phyloP scores from a whole-genome alignment of 1,140 invertebrate species.

The Ephestia elutella region DNA sequence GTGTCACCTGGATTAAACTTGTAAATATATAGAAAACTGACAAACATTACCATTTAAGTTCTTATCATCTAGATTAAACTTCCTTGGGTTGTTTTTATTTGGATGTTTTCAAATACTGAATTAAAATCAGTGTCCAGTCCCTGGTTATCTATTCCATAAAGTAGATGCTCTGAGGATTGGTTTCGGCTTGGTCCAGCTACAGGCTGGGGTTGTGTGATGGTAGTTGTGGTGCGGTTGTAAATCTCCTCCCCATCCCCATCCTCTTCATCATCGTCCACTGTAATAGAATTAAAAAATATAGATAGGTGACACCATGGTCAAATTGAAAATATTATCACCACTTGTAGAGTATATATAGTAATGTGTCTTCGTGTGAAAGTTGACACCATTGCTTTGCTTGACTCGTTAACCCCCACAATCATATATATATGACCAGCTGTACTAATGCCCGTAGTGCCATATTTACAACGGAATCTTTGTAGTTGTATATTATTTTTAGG shows the following conservation, averaged over 20 bases:
- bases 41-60: background rate
- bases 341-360: too few relatives aligned
- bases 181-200: slow-evolving; percentile 62
- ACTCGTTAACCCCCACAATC: too few relatives aligned
- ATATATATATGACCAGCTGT: too few relatives aligned
- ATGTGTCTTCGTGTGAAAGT: too few relatives aligned
- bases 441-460: too few relatives aligned
- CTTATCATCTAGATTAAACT: slow-evolving; percentile 49
- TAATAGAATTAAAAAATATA: slow-evolving; percentile 19
- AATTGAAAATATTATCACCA: too few relatives aligned
- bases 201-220: slow-evolving; percentile 49
- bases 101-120: slow-evolving; percentile 72
- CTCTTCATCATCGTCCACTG: slow-evolving; percentile 66
- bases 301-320: too few relatives aligned
- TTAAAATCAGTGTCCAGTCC: slow-evolving; percentile 73
- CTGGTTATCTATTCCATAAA: slow-evolving; percentile 71
- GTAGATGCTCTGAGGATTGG: slow-evolving; percentile 59
- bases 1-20: background rate
- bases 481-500: too few relatives aligned
- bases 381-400: too few relatives aligned
- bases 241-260: slow-evolving; percentile 68
- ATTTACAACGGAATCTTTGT: too few relatives aligned
- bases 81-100: slow-evolving; percentile 64
- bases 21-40: background rate
- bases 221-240: slow-evolving; percentile 68